phyloP scores from a whole-genome alignment of 2,888 invertebrate genomes.

The Oithona nana region DNA sequence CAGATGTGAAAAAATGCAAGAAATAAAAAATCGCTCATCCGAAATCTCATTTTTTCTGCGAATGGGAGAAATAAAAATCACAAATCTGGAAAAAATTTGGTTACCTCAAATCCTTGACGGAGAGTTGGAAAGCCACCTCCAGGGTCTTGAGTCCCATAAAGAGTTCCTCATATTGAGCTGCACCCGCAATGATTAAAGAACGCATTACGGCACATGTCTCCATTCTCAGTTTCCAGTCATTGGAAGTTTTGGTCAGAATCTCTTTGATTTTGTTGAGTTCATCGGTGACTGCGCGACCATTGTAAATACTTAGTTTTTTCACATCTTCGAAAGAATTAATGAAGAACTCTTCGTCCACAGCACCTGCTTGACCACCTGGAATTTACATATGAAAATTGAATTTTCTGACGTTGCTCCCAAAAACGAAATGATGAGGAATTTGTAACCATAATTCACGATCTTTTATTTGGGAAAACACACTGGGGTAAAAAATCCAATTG shows the following conservation, averaged over 20 bases:
- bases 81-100: too few species aligned
- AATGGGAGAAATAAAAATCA: too few species aligned
- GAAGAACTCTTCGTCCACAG: conserved; percentile 72
- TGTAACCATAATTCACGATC: neutral
- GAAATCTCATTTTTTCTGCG: neutral
- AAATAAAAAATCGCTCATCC: neutral
- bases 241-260: conserved; percentile 53
- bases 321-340: conserved; percentile 63
- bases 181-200: conserved; percentile 60
- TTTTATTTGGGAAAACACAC: too few species aligned
- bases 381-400: conserved; percentile 18
- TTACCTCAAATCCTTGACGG: conserved; percentile 37
- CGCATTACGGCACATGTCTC: conserved; percentile 71
- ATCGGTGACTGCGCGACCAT: conserved; percentile 61
- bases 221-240: conserved; percentile 86
- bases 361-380: conserved; percentile 42
- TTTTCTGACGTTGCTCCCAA: neutral
- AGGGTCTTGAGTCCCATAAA: conserved; percentile 51
- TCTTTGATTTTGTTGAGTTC: conserved; percentile 52
- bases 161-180: conserved; percentile 52
- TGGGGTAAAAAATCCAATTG: neutral
- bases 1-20: too few species aligned
- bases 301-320: conserved; percentile 61
- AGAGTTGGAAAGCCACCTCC: conserved; percentile 57
- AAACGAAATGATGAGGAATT: neutral